Evolutionary conservation across 2,797 vertebrate species (phyloP).

Genomic region (Sebastes itinus): DNA sequence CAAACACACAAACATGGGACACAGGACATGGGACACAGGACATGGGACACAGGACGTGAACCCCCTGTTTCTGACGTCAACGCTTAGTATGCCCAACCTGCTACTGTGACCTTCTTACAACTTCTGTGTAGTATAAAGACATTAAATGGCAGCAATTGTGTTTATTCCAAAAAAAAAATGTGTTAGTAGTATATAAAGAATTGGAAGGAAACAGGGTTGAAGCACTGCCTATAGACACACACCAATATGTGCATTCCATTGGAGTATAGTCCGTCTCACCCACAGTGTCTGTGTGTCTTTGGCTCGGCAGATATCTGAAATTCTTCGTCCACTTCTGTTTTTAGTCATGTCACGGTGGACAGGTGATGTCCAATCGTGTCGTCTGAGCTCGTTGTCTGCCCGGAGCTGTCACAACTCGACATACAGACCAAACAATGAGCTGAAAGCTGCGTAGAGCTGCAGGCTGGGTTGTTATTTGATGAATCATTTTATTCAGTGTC

Average conservation of each 20-base stretch:
- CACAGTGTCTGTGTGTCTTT: background rate
- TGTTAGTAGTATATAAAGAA: background rate
- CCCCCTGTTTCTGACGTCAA: background rate
- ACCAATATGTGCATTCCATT: background rate
- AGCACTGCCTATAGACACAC: background rate
- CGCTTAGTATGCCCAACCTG: background rate
- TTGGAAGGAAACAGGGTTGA: background rate
- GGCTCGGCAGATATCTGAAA: background rate
- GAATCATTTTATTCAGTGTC: slow-evolving; percentile 18
- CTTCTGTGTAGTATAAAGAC: background rate
- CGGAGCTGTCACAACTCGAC: background rate
- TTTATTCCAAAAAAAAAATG: background rate
- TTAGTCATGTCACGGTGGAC: background rate
- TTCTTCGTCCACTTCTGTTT: background rate
- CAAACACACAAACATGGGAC: background rate
- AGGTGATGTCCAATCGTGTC: background rate
- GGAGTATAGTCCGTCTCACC: background rate
- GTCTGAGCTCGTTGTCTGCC: background rate
- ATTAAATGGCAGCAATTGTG: background rate
- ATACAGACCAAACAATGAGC: background rate
- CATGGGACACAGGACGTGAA: background rate
- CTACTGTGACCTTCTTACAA: background rate
- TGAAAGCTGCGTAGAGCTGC: background rate
- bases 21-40: background rate
- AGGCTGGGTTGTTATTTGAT: background rate